Percentiles rank a stretch among this genome's conserved stretches.
These are phyloP conservation scores for Eueremaeus valkanovi DNA, from an alignment of 2,888 invertebrate species.

Conservation along the genomic window DNA sequence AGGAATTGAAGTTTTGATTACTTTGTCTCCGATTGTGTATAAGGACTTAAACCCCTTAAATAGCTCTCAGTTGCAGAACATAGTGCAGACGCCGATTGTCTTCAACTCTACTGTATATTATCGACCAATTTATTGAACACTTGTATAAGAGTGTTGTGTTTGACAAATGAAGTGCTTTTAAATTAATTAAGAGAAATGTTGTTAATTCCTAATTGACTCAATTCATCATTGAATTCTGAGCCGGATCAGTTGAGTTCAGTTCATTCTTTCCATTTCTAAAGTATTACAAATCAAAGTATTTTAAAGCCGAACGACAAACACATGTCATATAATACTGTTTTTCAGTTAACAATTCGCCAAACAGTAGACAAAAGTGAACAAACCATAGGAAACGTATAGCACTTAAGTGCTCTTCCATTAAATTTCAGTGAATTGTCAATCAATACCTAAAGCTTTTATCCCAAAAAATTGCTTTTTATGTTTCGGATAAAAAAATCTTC, in stretches of 20 bases:
- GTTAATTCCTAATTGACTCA: too few relatives aligned
- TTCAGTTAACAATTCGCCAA: neutral
- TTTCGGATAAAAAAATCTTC: neutral
- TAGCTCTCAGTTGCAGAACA: constrained; percentile 8
- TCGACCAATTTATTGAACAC: too few relatives aligned
- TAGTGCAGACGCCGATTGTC: neutral
- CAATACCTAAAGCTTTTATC: constrained; percentile 17
- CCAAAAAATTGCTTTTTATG: neutral
- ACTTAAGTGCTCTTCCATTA: constrained; percentile 13
- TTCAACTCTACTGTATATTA: too few relatives aligned
- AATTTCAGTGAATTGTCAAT: constrained; percentile 15
- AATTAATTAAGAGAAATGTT: too few relatives aligned
- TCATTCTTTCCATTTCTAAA: neutral
- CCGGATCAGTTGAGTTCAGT: neutral
- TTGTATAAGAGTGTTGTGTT: too few relatives aligned
- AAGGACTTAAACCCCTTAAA: neutral
- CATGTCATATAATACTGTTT: neutral
- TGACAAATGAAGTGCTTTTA: too few relatives aligned
- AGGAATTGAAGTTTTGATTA: neutral
- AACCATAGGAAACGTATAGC: neutral
- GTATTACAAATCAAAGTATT: neutral
- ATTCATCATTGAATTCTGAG: too few relatives aligned
- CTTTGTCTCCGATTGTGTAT: neutral
- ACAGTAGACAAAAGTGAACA: neutral
- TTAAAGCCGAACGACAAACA: neutral